phyloP scores from a whole-genome alignment of 2,888 invertebrate species.

The Latheticus oryzae region DNA sequence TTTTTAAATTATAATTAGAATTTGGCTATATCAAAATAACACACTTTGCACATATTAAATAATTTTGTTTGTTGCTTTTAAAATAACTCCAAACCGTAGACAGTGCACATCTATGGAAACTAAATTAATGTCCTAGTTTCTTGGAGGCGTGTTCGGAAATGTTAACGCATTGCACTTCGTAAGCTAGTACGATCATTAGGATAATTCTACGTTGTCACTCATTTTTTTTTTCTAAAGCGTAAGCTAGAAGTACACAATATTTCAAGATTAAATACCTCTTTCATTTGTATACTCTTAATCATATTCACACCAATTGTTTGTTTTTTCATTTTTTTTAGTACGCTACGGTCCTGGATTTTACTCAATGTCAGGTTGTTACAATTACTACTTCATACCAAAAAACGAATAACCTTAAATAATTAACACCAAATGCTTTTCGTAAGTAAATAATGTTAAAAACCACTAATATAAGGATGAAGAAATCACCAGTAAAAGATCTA shows the following conservation, averaged over 20 bases:
- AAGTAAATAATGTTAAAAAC: constrained; percentile 52
- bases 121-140: constrained; percentile 37
- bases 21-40: constrained; percentile 35
- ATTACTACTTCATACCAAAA: constrained; percentile 50
- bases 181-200: constrained; percentile 59
- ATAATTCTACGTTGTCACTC: constrained; percentile 55
- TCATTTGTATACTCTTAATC: constrained; percentile 37
- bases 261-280: constrained; percentile 46
- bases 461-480: constrained; percentile 52
- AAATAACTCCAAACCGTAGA: constrained; percentile 49
- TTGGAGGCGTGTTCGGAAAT: constrained; percentile 41
- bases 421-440: constrained; percentile 53
- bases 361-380: constrained; percentile 38
- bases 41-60: constrained; percentile 35
- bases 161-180: constrained; percentile 57
- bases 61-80: constrained; percentile 36
- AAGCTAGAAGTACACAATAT: constrained; percentile 58
- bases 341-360: constrained; percentile 43
- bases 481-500: constrained; percentile 51
- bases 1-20: constrained; percentile 28
- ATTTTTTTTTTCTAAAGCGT: constrained; percentile 59
- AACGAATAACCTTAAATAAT: constrained; percentile 54
- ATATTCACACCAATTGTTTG: constrained; percentile 36
- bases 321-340: too few relatives aligned
- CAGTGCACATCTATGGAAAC: constrained; percentile 52